Conservation (phyloP, 2,888 invertebrate species). For the Drosophila ustulata region DNA sequence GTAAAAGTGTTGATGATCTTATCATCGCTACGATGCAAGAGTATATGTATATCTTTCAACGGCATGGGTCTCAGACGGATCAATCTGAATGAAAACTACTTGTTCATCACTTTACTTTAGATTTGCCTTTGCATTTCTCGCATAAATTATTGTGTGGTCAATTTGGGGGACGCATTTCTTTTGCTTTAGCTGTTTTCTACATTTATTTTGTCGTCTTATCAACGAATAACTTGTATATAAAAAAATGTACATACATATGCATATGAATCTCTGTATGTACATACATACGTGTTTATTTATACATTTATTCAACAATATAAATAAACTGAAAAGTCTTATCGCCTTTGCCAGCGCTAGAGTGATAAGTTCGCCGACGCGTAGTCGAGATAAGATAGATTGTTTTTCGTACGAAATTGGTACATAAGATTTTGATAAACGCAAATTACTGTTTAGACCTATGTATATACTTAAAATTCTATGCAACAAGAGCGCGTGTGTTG, state of each 20-base stretch:
- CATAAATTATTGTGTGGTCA: conserved; percentile 29
- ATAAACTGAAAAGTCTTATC: conserved; percentile 67
- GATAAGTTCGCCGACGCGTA: conserved; percentile 64
- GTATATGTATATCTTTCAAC: conserved; percentile 9
- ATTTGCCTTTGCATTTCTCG: conserved; percentile 33
- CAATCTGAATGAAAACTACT: conserved; percentile 11
- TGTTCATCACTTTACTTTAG: conserved; percentile 10
- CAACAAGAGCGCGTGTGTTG: not conserved
- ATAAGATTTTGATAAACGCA: conserved; percentile 32
- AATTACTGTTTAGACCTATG: conserved; percentile 23
- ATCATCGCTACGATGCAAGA: conserved; percentile 43
- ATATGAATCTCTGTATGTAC: conserved; percentile 12
- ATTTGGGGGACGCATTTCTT: conserved; percentile 21
- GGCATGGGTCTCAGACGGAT: too few species aligned
- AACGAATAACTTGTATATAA: conserved; percentile 4
- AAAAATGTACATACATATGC: conserved; percentile 27
- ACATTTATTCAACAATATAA: conserved; percentile 19
- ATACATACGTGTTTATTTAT: not conserved
- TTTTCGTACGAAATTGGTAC: conserved; percentile 9
- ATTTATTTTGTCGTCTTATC: conserved; percentile 39
- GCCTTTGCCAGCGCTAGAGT: conserved; percentile 41
- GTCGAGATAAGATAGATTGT: conserved; percentile 64
- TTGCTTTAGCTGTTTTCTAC: conserved; percentile 18
- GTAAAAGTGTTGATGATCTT: conserved; percentile 44
- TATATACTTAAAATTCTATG: not conserved